Conservation (phyloP, 2,797 vertebrate species). For the Sebastolobus altivelis region DNA sequence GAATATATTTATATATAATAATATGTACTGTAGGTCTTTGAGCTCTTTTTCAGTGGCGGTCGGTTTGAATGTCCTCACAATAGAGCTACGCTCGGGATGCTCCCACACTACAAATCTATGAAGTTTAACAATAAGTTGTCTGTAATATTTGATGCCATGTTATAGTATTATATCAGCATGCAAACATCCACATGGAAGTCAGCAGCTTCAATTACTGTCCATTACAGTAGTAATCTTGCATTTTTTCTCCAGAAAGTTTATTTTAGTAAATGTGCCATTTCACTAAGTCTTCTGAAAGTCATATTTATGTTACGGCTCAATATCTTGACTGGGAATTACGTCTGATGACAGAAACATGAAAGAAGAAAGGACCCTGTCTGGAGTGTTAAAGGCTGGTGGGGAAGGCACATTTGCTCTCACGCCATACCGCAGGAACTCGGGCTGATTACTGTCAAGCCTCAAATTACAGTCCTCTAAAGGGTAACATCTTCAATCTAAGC, state of each 20-base stretch:
- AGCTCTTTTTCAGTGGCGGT: conserved; percentile 4
- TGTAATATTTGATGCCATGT: conserved; percentile 9
- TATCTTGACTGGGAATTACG: conserved; percentile 63
- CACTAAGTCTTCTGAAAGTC: conserved; percentile 54
- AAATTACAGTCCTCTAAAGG: conserved; percentile 82
- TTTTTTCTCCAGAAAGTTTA: conserved; percentile 39
- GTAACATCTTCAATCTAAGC: conserved; percentile 76
- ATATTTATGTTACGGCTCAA: conserved; percentile 60
- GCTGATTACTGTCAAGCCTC: conserved; percentile 81
- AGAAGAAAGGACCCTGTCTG: conserved; percentile 57
- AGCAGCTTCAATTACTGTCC: conserved; percentile 25
- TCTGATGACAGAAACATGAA: conserved; percentile 67
- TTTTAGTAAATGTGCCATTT: conserved; percentile 60
- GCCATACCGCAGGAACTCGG: conserved; percentile 78
- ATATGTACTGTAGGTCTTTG: neutral
- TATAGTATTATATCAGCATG: conserved; percentile 10
- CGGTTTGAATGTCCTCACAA: neutral
- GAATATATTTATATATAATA: conserved; percentile 1
- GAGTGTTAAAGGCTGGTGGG: conserved; percentile 72
- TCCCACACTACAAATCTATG: neutral
- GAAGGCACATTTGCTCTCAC: conserved; percentile 72
- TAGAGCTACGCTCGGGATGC: neutral
- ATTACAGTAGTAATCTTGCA: conserved; percentile 14
- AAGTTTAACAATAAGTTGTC: conserved; percentile 25
- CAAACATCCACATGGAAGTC: conserved; percentile 24